These are phyloP conservation scores for Cheumatopsyche charites DNA, from an alignment of 1,140 invertebrate species.

Conservation along the genomic window DNA sequence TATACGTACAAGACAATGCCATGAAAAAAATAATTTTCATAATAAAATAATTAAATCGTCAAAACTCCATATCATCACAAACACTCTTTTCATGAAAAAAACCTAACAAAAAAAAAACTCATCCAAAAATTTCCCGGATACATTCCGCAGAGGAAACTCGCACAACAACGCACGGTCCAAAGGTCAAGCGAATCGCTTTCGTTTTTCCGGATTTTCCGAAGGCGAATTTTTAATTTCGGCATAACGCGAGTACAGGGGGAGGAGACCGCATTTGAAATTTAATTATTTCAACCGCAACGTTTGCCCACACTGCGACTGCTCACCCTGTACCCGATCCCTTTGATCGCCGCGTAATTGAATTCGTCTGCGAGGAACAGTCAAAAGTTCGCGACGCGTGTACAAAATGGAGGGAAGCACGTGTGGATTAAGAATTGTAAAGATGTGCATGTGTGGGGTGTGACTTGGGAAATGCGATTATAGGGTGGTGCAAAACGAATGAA, in stretches of 20 bases:
- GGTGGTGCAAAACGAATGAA: too few species aligned
- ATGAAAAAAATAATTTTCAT: too few species aligned
- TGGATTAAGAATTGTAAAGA: background rate
- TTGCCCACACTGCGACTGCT: background rate
- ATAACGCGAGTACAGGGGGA: too few species aligned
- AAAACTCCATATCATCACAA: too few species aligned
- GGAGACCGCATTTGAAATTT: background rate
- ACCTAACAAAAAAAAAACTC: too few species aligned
- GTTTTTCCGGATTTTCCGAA: background rate
- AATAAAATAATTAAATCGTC: too few species aligned
- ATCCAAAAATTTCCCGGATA: too few species aligned
- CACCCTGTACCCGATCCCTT: constrained; percentile 11
- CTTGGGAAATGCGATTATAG: too few species aligned
- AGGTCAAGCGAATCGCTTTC: background rate
- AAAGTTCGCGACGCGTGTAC: background rate
- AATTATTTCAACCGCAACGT: constrained; percentile 12
- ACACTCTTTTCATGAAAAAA: too few species aligned
- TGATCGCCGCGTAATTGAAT: constrained; percentile 22
- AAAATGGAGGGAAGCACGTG: background rate
- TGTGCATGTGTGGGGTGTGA: too few species aligned
- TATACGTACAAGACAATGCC: too few species aligned
- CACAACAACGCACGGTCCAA: background rate
- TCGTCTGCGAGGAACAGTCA: background rate
- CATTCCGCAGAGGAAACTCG: too few species aligned
- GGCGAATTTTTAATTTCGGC: background rate